Evolutionary conservation across 2,888 invertebrate species (phyloP).

Genomic region (Hirtodrosophila histrioides): DNA sequence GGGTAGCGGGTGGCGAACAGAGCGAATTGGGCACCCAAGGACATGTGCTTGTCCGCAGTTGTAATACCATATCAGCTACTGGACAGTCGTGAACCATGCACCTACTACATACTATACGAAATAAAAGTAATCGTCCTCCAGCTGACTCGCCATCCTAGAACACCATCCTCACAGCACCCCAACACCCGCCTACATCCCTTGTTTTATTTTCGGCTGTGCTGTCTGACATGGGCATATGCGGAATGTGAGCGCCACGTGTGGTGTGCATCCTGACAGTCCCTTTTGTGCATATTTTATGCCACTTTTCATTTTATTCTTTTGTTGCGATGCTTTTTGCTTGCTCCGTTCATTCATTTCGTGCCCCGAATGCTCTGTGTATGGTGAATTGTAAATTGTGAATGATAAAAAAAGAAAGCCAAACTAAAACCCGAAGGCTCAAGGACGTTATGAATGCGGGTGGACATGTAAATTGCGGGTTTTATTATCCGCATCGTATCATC

Average conservation of each 20-base stretch:
- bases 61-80: conserved; percentile 72
- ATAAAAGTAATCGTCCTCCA: conserved; percentile 39
- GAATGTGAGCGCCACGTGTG: conserved; percentile 32
- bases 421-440: conserved; percentile 32
- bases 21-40: conserved; percentile 30
- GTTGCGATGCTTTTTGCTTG: conserved; percentile 36
- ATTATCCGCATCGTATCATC: conserved; percentile 33
- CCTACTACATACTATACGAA: conserved; percentile 17
- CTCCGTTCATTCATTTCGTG: conserved; percentile 30
- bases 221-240: conserved; percentile 32
- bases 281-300: conserved; percentile 50
- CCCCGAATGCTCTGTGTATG: conserved; percentile 26
- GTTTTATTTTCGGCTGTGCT: conserved; percentile 21
- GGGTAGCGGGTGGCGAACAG: too few relatives aligned
- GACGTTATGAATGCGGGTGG: conserved; percentile 36
- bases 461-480: conserved; percentile 53
- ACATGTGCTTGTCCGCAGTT: conserved; percentile 68
- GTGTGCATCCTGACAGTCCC: conserved; percentile 46
- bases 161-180: too few relatives aligned
- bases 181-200: conserved; percentile 1
- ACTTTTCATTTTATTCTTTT: conserved; percentile 38
- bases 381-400: conserved; percentile 19
- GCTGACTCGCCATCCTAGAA: too few relatives aligned
- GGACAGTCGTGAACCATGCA: conserved; percentile 46
- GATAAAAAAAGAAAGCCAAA: conserved; percentile 1